Base-by-base conservation (phyloP, 1,140 invertebrate genomes). In the Paracyclopina nana region DNA sequence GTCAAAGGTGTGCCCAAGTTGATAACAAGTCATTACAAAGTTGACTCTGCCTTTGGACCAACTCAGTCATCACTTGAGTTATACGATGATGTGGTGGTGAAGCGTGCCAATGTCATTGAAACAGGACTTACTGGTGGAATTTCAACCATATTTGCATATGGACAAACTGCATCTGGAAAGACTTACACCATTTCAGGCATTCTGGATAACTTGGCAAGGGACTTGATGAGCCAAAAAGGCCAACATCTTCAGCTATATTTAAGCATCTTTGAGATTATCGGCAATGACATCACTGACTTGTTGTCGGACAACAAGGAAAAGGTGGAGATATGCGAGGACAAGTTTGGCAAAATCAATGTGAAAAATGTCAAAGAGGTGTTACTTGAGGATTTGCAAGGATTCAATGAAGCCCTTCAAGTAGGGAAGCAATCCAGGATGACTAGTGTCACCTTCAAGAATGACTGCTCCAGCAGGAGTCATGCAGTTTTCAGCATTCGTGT, bases 1-100 rank as follows among this genome's bases (percentile, higher is more conserved):
- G 42, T 44, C 25, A 14, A 22, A 20, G 42, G 42, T 12, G 25
- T 2, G 42, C 18, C 25, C 18, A 44, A 24, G 24, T 14, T 44
- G 14, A 26, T 18, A 24, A 20, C 42, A n/a, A n/a, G n/a, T 22
- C 12, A 44, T 26, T 44, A 22, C 24, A 2, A 26, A 5, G 42
- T 44, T 14, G 42, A 44, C 24, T 26, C 14, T 44, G 42, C 42
- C n/a, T 44, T 44, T 26, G 42, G 42, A n/a, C 42, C 42, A 3
- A 22, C 16, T 22, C 2, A 44, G 14, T n/a, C 2, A 5, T 18
- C 2, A 14, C 18, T n/a, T 3, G 14, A 44, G 5, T 14, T 44
- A 12, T 44, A 44, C 24, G 18, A 20, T 24, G 3, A 20, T 6
- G 18, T 44, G 6, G 24, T n/a, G n/a, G 14, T 12, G 2, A 12